Percentiles rank a stretch among this genome's conserved stretches.
These are phyloP conservation scores for Seira ritae DNA, from an alignment of 2,888 invertebrate species.

Conservation along the genomic window DNA sequence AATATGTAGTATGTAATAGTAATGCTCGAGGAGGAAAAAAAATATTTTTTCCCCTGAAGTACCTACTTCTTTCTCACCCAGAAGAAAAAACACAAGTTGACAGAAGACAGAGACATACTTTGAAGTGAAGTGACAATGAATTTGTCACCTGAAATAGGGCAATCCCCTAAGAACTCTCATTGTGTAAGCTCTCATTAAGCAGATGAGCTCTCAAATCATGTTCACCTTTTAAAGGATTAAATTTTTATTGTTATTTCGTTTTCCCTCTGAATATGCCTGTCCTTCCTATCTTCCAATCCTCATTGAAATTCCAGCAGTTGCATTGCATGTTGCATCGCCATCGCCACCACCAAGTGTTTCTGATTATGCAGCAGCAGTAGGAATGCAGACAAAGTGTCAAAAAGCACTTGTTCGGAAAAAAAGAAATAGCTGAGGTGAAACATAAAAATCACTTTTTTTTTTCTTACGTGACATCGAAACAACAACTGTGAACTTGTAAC, in stretches of 20 bases:
- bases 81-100: no score
- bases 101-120: no score
- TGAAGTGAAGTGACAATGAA: constrained; percentile 36
- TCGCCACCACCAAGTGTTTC: neutral
- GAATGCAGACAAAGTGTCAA: constrained; percentile 38
- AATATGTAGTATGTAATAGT: no score
- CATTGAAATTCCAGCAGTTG: constrained; percentile 45
- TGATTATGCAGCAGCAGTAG: constrained; percentile 23
- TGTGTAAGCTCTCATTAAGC: constrained; percentile 4
- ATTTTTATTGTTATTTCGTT: constrained; percentile 34
- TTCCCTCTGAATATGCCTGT: no score
- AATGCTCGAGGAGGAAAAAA: no score
- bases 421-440: constrained; percentile 23
- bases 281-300: constrained; percentile 19
- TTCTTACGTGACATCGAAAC: constrained; percentile 46
- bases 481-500: constrained; percentile 51
- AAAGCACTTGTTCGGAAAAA: constrained; percentile 15
- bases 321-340: neutral
- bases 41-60: no score
- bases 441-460: constrained; percentile 23
- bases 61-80: no score
- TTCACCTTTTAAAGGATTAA: constrained; percentile 11
- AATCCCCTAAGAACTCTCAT: neutral
- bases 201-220: neutral
- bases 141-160: constrained; percentile 27